Conservation (phyloP, 1,140 invertebrate species). For the Tachypleus tridentatus region DNA sequence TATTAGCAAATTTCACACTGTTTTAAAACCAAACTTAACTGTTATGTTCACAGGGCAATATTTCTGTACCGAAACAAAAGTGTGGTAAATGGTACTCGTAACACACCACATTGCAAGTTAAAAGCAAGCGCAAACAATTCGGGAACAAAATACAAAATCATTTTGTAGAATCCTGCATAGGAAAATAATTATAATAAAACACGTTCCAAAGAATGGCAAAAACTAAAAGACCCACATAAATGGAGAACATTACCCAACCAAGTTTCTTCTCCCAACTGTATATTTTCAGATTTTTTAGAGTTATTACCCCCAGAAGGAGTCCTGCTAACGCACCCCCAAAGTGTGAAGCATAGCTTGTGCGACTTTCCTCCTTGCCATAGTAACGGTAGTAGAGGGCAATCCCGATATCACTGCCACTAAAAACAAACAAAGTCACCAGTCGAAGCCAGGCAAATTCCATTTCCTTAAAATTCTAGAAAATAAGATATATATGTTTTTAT, state of each 20-base stretch:
- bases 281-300: conserved; percentile 76
- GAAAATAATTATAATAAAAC: conserved; percentile 46
- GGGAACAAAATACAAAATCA: background rate
- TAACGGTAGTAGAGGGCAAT: conserved; percentile 72
- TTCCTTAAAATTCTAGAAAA: conserved; percentile 71
- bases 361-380: conserved; percentile 31
- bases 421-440: conserved; percentile 57
- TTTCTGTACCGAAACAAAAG: no score
- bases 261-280: conserved; percentile 65
- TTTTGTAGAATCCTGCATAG: background rate
- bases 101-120: no score
- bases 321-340: conserved; percentile 74
- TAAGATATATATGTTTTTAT: no score
- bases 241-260: conserved; percentile 67
- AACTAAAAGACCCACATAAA: conserved; percentile 60
- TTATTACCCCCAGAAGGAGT: conserved; percentile 82
- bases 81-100: no score
- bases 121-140: no score
- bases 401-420: conserved; percentile 61
- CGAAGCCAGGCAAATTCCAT: conserved; percentile 79
- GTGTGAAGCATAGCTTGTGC: conserved; percentile 77
- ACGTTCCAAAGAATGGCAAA: conserved; percentile 63
- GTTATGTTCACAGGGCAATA: no score
- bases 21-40: no score
- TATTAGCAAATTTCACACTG: no score